Base-by-base conservation (phyloP, 2,888 invertebrate genomes). In the Balanococcus diminutus region DNA sequence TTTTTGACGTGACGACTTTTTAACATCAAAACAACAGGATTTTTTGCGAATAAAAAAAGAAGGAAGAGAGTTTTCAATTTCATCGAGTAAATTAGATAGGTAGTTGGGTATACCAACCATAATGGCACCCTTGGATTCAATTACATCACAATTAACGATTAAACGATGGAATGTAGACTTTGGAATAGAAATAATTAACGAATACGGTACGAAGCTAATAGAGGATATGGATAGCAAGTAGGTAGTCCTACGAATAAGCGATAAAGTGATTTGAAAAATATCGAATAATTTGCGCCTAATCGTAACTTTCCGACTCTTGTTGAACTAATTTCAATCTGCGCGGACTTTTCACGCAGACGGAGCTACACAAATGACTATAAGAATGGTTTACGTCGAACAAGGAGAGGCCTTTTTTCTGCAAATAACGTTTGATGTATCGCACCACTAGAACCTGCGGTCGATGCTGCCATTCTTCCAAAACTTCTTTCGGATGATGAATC, bases 241-340 rank as follows among this genome's bases (percentile, higher is more conserved):
- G 46, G 46, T 46, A 46, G 8, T 5, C n/a, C 46, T 46, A 46
- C 2, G 14, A 14, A 16, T 2, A 46, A 46, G 46, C 14, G 46
- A 46, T 8, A 46, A 16, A 46, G 14, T 8, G 2, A 14, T 46
- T 4, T 46, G 4, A 46, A 46, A 46, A 4, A 14, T 8, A 46
- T 16, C n/a, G 36, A 36, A 36, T 46, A 16, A 16, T 8, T 14
- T 1, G 1, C 19, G 2, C 31, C 92, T 96, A 96, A 90, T 96
- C 96, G 90, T 96, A 96, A 88, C 94, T 96, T 91, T 96, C 95
- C 11, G 96, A 96, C 90, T 96, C 96, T 89, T 96, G 96, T 90
- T 96, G 96, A 42, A 96, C 96, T 87, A 96, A 92, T 90, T 96
- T 96, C 91, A 95, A 96, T 87, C 96, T 93, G 86, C 96, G 92